Percentiles rank a stretch among this genome's conserved stretches.
phyloP scores from a whole-genome alignment of 1,140 invertebrate genomes.

The Ylistrum balloti region DNA sequence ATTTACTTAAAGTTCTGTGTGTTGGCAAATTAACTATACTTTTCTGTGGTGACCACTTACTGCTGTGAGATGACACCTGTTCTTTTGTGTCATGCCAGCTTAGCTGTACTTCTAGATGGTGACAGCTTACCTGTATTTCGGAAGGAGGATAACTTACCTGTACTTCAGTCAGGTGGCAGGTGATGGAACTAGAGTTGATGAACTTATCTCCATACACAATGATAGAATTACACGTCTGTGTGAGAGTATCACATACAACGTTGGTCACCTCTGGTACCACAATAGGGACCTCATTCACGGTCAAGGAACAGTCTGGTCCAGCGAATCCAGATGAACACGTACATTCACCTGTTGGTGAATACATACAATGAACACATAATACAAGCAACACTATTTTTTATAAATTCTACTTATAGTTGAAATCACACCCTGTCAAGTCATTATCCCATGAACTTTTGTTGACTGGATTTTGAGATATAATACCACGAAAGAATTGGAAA shows the following conservation, averaged over 20 bases:
- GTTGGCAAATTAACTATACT: too few relatives aligned
- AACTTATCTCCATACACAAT: conserved; percentile 62
- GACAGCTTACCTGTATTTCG: background rate
- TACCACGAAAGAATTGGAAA: too few relatives aligned
- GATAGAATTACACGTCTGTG: conserved; percentile 53
- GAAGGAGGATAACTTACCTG: conserved; percentile 44
- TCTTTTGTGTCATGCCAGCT: background rate
- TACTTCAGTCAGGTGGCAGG: conserved; percentile 66
- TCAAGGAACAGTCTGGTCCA: conserved; percentile 63
- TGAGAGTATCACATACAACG: conserved; percentile 57
- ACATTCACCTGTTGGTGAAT: conserved; percentile 61
- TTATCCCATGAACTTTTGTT: too few relatives aligned
- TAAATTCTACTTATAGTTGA: too few relatives aligned
- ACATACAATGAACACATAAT: too few relatives aligned
- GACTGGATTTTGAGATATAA: too few relatives aligned
- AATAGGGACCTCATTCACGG: conserved; percentile 46
- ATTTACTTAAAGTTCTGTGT: too few relatives aligned
- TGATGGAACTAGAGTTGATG: conserved; percentile 46
- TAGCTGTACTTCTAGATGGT: background rate
- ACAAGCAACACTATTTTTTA: too few relatives aligned
- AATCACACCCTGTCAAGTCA: too few relatives aligned
- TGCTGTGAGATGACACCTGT: conserved; percentile 53
- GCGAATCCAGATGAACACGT: conserved; percentile 52
- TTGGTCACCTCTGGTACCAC: conserved; percentile 57
- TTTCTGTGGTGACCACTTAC: too few relatives aligned